phyloP scores from a whole-genome alignment of 2,113 vertebrate species.

The Scolopax mira region DNA sequence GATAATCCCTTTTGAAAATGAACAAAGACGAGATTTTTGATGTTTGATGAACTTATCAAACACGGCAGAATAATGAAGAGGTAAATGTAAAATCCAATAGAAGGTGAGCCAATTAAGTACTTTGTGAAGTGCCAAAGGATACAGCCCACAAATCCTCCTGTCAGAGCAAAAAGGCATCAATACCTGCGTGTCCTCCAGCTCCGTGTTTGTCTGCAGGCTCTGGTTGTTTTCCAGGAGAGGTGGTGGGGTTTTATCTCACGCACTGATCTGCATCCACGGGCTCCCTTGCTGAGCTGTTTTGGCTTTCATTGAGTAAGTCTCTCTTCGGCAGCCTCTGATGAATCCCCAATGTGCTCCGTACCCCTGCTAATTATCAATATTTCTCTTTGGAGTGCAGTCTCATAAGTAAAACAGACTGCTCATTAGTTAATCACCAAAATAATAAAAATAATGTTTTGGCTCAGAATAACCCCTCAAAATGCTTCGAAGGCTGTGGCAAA shows the following conservation, averaged over 20 bases:
- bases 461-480: not conserved
- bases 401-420: constrained; percentile 13
- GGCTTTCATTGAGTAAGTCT: not conserved
- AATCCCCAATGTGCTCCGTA: not conserved
- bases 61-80: constrained; percentile 65
- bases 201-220: not conserved
- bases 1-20: constrained; percentile 65
- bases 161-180: not conserved
- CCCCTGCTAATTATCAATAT: constrained; percentile 44
- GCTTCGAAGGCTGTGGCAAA: not conserved
- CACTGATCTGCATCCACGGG: not conserved
- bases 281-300: not conserved
- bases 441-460: constrained; percentile 1
- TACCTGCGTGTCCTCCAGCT: not conserved
- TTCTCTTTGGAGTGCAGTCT: constrained; percentile 18
- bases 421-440: constrained; percentile 41
- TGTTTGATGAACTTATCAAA: constrained; percentile 71
- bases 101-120: constrained; percentile 64
- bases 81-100: constrained; percentile 41
- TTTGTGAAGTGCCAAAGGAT: constrained; percentile 25
- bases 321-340: not conserved
- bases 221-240: not conserved
- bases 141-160: constrained; percentile 31
- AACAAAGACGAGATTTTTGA: constrained; percentile 66
- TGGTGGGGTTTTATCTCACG: not conserved